These are phyloP conservation scores for Ceyx melanurus DNA, from an alignment of 2,113 vertebrate genomes.

Conservation along the genomic window DNA sequence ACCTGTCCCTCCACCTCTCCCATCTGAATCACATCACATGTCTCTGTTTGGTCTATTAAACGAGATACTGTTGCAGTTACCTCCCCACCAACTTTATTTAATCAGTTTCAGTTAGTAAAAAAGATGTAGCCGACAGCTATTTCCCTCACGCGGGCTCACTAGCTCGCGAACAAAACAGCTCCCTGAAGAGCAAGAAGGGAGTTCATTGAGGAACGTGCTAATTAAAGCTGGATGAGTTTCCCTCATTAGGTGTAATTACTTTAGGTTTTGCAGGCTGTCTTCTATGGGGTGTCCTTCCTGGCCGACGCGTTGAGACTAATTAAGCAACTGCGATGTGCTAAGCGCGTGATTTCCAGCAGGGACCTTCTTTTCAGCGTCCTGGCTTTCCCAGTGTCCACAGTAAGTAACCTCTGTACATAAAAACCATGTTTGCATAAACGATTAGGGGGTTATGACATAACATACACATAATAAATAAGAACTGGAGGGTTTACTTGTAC, in stretches of 20 bases:
- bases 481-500: background rate
- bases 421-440: background rate
- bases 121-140: constrained; percentile 54
- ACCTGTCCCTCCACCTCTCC: background rate
- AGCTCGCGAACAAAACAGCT: background rate
- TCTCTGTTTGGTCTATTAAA: constrained; percentile 58
- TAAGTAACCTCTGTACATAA: constrained; percentile 65
- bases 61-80: constrained; percentile 54
- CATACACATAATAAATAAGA: background rate
- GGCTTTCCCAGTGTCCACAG: constrained; percentile 75
- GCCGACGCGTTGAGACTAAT: constrained; percentile 74
- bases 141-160: constrained; percentile 9
- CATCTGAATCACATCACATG: constrained; percentile 3
- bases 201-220: constrained; percentile 62
- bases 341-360: constrained; percentile 69
- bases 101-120: constrained; percentile 62
- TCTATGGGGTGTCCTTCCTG: constrained; percentile 76
- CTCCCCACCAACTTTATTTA: constrained; percentile 52
- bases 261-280: constrained; percentile 81
- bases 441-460: background rate
- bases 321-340: constrained; percentile 66
- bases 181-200: constrained; percentile 47
- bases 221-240: constrained; percentile 73
- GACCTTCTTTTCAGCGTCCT: constrained; percentile 77
- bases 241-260: constrained; percentile 77